These are phyloP conservation scores for Drosophila gunungcola DNA, from an alignment of 1,140 invertebrate species.

Conservation along the genomic window DNA sequence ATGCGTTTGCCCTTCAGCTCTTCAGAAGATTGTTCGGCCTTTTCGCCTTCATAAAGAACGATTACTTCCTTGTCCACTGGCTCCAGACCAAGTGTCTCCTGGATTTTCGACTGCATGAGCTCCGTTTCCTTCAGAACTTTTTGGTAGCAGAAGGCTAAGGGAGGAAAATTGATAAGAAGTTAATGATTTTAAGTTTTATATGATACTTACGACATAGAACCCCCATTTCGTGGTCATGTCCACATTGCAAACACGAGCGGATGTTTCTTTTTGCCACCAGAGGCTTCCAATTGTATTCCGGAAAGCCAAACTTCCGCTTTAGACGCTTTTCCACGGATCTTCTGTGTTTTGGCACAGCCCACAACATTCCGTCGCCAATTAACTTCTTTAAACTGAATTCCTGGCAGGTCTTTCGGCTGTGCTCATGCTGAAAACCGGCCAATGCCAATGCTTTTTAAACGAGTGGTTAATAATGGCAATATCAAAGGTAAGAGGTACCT, in stretches of 20 bases:
- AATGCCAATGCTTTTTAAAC: conserved; percentile 36
- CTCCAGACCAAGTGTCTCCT: conserved; percentile 88
- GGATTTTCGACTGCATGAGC: conserved; percentile 90
- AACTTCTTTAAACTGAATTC: conserved; percentile 87
- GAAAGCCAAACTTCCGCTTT: conserved; percentile 89
- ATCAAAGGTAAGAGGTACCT: not conserved
- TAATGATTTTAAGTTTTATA: conserved; percentile 86
- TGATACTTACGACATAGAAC: conserved; percentile 94
- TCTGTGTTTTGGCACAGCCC: conserved; percentile 92
- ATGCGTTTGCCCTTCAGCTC: conserved; percentile 88
- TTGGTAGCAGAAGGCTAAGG: conserved; percentile 91
- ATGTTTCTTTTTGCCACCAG: conserved; percentile 90
- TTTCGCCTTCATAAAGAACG: conserved; percentile 93
- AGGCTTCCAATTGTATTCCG: conserved; percentile 88
- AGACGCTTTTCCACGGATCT: conserved; percentile 90
- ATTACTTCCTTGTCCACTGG: conserved; percentile 93
- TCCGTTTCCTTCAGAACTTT: conserved; percentile 92
- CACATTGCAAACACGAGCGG: conserved; percentile 91
- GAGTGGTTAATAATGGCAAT: not conserved
- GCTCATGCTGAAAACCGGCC: conserved; percentile 46
- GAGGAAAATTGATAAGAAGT: conserved; percentile 7
- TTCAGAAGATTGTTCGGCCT: conserved; percentile 85
- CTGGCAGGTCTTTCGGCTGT: conserved; percentile 21
- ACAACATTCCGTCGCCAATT: conserved; percentile 90
- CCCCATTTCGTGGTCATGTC: conserved; percentile 91